Conservation (phyloP, 2,888 invertebrate species). For the Machimus rusticus region DNA sequence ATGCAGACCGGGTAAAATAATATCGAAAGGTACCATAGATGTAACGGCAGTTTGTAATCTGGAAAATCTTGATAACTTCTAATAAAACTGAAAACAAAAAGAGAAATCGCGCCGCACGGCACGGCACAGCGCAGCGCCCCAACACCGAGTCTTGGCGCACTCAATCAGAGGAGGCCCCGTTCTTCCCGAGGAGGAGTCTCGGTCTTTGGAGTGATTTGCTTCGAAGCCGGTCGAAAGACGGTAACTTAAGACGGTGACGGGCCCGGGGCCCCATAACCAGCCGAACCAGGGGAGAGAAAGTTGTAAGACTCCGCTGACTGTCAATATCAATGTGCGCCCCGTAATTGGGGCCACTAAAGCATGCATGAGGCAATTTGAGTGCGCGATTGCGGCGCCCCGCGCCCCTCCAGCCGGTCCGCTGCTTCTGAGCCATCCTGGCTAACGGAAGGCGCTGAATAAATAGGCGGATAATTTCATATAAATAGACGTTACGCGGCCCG, state of each 20-base stretch:
- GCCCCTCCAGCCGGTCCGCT: neutral
- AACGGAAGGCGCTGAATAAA: neutral
- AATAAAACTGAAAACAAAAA: constrained; percentile 24
- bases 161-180: neutral
- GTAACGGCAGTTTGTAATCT: constrained; percentile 10
- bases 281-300: constrained; percentile 4
- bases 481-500: neutral
- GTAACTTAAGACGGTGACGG: neutral
- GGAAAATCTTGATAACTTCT: constrained; percentile 7
- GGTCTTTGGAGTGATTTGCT: neutral
- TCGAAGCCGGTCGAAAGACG: neutral
- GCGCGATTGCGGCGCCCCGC: neutral
- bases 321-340: constrained; percentile 12
- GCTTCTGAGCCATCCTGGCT: neutral
- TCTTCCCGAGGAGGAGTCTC: neutral
- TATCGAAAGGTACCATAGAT: neutral
- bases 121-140: neutral
- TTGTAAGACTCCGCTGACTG: constrained; percentile 15
- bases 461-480: constrained; percentile 10
- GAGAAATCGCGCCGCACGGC: neutral
- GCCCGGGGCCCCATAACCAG: neutral
- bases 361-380: constrained; percentile 3
- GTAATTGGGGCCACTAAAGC: constrained; percentile 13
- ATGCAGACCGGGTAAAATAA: neutral
- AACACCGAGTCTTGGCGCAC: neutral